Evolutionary conservation across 2,113 vertebrate species (phyloP).

Genomic region (Hypomesus transpacificus): DNA sequence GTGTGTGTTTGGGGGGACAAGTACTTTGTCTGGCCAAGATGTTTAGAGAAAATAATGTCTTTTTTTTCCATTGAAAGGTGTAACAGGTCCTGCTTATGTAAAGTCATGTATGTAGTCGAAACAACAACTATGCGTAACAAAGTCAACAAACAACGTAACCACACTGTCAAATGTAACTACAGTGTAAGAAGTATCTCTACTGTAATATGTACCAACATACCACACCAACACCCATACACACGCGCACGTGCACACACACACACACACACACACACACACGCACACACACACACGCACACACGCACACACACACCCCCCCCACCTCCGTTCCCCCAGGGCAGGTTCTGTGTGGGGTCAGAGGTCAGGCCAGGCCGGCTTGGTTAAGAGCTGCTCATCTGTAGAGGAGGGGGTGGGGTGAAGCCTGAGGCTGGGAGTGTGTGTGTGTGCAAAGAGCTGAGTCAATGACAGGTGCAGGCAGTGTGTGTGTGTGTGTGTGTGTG

Average conservation of each 20-base stretch:
- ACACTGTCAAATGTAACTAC: too few species aligned
- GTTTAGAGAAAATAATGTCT: too few species aligned
- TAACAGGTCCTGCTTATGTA: too few species aligned
- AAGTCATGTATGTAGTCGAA: too few species aligned
- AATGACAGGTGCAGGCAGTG: slow-evolving; percentile 63
- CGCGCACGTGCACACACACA: slow-evolving; percentile 5
- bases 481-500: slow-evolving; percentile 31
- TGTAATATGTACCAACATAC: not conserved
- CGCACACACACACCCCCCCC: slow-evolving; percentile 42
- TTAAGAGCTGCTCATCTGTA: slow-evolving; percentile 61
- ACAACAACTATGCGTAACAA: too few species aligned
- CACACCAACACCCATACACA: slow-evolving; percentile 15
- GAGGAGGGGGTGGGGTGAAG: slow-evolving; percentile 44
- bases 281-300: slow-evolving; percentile 25
- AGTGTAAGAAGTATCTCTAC: too few species aligned
- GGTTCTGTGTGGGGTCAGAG: slow-evolving; percentile 64
- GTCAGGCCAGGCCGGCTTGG: slow-evolving; percentile 65
- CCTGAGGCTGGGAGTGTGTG: slow-evolving; percentile 17
- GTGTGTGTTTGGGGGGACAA: not conserved
- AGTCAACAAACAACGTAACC: too few species aligned
- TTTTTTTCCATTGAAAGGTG: too few species aligned
- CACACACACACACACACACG: slow-evolving; percentile 7
- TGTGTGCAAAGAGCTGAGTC: slow-evolving; percentile 39
- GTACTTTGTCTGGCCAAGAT: too few species aligned
- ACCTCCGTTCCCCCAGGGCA: slow-evolving; percentile 64